A percentile compares a stretch with the other conserved stretches of the same genome.
phyloP scores from a whole-genome alignment of 2,113 vertebrate species.

The Pantherophis guttatus region DNA sequence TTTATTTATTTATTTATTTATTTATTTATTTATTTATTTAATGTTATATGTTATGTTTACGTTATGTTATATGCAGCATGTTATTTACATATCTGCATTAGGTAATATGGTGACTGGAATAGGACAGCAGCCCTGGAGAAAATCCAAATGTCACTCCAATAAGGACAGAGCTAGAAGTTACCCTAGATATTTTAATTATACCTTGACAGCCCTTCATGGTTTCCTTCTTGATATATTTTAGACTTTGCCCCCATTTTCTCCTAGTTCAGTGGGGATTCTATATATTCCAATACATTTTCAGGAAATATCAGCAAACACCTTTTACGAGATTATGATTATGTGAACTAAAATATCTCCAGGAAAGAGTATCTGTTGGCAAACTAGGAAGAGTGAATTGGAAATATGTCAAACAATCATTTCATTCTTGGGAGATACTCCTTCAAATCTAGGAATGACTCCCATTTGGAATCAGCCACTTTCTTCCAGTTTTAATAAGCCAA shows the following conservation, averaged over 20 bases:
- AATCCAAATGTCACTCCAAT: background rate
- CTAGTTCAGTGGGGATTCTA: background rate
- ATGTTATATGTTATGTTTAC: too few relatives aligned
- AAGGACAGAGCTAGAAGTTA: background rate
- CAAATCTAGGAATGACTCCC: background rate
- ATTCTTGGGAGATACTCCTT: background rate
- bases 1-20: too few relatives aligned
- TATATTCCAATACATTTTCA: background rate
- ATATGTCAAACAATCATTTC: conserved; percentile 13
- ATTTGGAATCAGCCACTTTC: background rate
- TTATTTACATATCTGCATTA: background rate
- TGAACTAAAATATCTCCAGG: background rate
- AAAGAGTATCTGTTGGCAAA: background rate
- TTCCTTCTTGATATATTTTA: background rate
- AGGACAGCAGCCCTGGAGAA: background rate
- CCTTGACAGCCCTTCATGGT: background rate
- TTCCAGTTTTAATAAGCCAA: background rate
- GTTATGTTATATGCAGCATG: background rate
- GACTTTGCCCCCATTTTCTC: background rate
- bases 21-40: too few relatives aligned
- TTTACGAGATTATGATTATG: background rate
- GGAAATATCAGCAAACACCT: background rate
- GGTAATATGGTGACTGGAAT: conserved; percentile 3
- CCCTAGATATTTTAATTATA: background rate
- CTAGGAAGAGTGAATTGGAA: background rate